A percentile compares a stretch with the other conserved stretches of the same genome.
phyloP scores from a whole-genome alignment of 2,888 invertebrate genomes.

The Andrena hattorfiana region DNA sequence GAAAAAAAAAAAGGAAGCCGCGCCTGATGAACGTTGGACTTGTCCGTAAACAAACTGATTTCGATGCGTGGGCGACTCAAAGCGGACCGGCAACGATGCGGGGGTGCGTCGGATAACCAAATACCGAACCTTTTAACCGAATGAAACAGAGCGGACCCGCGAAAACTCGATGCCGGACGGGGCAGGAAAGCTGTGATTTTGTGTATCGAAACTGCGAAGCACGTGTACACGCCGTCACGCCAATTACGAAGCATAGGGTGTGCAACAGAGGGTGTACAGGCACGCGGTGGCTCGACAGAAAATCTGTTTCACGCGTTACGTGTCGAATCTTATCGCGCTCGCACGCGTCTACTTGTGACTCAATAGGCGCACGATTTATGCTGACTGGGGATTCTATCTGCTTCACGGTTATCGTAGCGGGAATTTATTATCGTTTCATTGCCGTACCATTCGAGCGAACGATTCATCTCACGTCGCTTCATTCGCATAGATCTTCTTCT shows the following conservation, averaged over 20 bases:
- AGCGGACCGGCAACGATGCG: conserved; percentile 25
- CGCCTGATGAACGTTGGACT: conserved; percentile 38
- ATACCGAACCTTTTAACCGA: conserved; percentile 71
- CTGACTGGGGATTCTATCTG: conserved; percentile 2
- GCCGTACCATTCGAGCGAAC: not conserved
- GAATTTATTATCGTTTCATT: conserved; percentile 17
- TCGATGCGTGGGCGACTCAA: conserved; percentile 35
- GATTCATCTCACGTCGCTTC: too few species aligned
- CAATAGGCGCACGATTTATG: not conserved
- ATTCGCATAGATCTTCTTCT: too few species aligned
- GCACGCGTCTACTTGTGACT: not conserved
- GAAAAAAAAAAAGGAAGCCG: conserved; percentile 14
- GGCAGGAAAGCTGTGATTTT: conserved; percentile 46
- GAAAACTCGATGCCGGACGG: conserved; percentile 49
- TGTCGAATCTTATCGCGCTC: conserved; percentile 36
- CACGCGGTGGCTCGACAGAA: not conserved
- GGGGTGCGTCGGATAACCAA: conserved; percentile 63
- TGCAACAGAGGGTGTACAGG: conserved; percentile 15
- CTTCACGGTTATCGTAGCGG: conserved; percentile 27
- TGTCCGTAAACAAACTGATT: conserved; percentile 64
- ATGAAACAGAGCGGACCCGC: conserved; percentile 62
- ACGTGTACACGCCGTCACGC: conserved; percentile 50
- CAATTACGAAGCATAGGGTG: conserved; percentile 56
- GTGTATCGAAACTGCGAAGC: conserved; percentile 43
- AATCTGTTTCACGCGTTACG: conserved; percentile 31